Evolutionary conservation across 2,888 invertebrate species (phyloP), one percentile per base, ranked within the genome.

Genomic region (Chromoteleia sp.): DNA sequence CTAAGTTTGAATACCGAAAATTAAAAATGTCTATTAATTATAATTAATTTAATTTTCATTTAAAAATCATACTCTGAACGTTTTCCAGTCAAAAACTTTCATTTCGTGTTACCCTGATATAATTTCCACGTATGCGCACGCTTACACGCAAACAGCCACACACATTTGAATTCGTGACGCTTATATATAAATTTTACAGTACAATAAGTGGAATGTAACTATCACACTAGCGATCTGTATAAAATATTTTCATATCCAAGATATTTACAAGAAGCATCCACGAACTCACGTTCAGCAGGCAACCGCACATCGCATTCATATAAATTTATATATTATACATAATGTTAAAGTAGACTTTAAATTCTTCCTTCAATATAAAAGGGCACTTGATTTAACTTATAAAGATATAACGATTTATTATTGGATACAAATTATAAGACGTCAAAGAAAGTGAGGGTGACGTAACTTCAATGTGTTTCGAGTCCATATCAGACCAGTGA

Each of bases 241-340:
- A 91, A 91, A 91, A 91, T 90, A 90, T 89, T 86, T 76, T 89
- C 86, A 86, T 87, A 85, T 89, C 84, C 71, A 86, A 86, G 86
- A 81, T 91, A 91, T 86, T 85, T 86, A 86, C 85, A 86, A 81
- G 65, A 77, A 78, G 81, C 81, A 81, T 77, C 45, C 81, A 74
- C 73, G 76, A 80, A 82, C 29, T 58, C 65, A 65, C 45, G 56
- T 36, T 33, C 33, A 48, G 7, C 48, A 45, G 59, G 59, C 36
- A 14, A 50, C 7, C 59, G 59, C 41, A 59, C 71, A 29, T 3
- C 58, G 79, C 77, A 80, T 80, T 73, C 67, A 82, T 86, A 82
- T 85, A 85, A 86, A 84, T 86, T 84, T 86, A 85, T 82, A 74
- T 45, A 82, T 54, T 59, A 78, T 87, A 86, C 84, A 86, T 87